These are phyloP conservation scores for Drosophila maculinotata DNA, from an alignment of 2,888 invertebrate genomes.

Conservation along the genomic window DNA sequence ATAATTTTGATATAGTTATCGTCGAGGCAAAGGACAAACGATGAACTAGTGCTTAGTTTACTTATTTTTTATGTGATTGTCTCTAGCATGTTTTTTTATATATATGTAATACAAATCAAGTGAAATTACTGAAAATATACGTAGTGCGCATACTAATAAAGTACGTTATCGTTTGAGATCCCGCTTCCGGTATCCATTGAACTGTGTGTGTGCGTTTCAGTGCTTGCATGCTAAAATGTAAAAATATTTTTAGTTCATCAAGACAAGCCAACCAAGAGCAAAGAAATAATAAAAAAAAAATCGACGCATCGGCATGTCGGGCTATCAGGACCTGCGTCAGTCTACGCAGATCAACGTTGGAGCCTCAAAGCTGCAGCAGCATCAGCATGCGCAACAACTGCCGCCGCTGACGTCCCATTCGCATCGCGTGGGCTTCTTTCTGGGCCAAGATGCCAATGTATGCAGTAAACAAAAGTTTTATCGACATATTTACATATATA, in stretches of 20 bases:
- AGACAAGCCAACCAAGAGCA: slow-evolving; percentile 1
- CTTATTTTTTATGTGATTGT: too few species aligned
- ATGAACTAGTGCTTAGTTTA: neutral
- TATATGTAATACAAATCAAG: neutral
- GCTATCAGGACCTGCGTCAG: slow-evolving; percentile 91
- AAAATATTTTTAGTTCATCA: slow-evolving; percentile 27
- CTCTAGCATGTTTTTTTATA: neutral
- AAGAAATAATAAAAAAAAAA: neutral
- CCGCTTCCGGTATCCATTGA: slow-evolving; percentile 21
- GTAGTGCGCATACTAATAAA: too few species aligned
- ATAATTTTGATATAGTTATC: too few species aligned
- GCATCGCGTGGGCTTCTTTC: slow-evolving; percentile 87
- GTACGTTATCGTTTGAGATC: too few species aligned
- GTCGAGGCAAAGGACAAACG: slow-evolving; percentile 29
- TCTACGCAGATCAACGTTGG: slow-evolving; percentile 58
- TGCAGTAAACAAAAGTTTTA: slow-evolving; percentile 37
- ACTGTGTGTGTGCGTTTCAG: slow-evolving; percentile 3
- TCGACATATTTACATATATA: slow-evolving; percentile 2
- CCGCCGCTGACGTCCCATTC: slow-evolving; percentile 43
- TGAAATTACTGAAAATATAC: slow-evolving; percentile 8
- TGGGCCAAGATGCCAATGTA: slow-evolving; percentile 89
- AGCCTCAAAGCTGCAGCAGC: slow-evolving; percentile 44
- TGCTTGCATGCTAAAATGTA: slow-evolving; percentile 19
- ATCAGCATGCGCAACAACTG: slow-evolving; percentile 24
- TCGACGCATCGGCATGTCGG: slow-evolving; percentile 89